Base-by-base conservation (phyloP, 1,140 invertebrate species). In the Amyelois transitella region DNA sequence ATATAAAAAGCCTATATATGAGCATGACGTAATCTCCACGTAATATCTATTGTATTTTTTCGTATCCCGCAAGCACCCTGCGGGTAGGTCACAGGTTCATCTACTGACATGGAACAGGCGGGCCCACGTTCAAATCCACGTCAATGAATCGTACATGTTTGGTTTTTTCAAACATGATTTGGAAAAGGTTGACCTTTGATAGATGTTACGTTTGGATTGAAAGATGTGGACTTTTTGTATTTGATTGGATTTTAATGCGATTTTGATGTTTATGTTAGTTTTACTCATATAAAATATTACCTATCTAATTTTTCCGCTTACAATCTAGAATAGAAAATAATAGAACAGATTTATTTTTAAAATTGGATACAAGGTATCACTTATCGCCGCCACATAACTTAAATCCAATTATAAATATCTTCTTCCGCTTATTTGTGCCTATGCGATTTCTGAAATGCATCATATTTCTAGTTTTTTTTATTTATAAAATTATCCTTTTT, bases 61-160 rank as follows among this genome's bases (percentile, higher is more conserved):
- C 12, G 32, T 38, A 12, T 5, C 2, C 32, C 32, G 32, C 32
- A n/a, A n/a, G n/a, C n/a, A 38, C 32, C 64, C 64, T 49, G 58
- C 21, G 55, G 22, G 24, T n/a, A 18, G 59, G 62, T 63, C 60
- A 53, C 62, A 44, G 61, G 60, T 68, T 68, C 66, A 64, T 52
- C 32, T 38, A 12, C 58, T 66, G 60, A 71, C 72, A 74, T 61
- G 65, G 68, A 71, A 62, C 60, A 65, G 71, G 68, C 68, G 71
- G 53, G 43, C 47, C 58, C 25, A 21, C 51, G 55, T 2, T 6
- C 4, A 58, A 55, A 55, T 53, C 43, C 54, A 62, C 62, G 57
- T 58, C 63, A 60, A 60, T 55, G 61, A 51, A 57, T 55, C 53
- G 51, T 53, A 52, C 58, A 61, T 50, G 58, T 50, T 53, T 48